These are phyloP conservation scores for Ormyrus labotus DNA, from an alignment of 2,888 invertebrate genomes.

Conservation along the genomic window DNA sequence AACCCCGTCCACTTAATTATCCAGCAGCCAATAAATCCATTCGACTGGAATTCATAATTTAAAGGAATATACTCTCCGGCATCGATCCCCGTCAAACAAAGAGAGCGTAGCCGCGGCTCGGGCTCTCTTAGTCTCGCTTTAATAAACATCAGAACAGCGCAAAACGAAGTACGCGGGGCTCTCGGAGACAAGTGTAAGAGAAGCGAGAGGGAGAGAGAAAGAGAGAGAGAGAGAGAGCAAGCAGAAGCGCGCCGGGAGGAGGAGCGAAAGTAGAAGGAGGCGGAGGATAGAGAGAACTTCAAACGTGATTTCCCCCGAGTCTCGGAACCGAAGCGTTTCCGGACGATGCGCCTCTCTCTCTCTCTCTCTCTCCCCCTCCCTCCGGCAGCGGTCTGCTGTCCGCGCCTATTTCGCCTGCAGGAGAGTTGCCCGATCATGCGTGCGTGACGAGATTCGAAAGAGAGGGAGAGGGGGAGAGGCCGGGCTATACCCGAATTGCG, in stretches of 20 bases:
- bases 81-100: too few species aligned
- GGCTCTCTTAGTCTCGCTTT: too few species aligned
- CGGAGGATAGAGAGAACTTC: slow-evolving; percentile 66
- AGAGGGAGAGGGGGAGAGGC: too few species aligned
- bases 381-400: slow-evolving; percentile 57
- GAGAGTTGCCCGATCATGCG: slow-evolving; percentile 72
- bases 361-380: slow-evolving; percentile 34
- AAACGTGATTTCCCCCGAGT: slow-evolving; percentile 75
- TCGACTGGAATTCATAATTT: too few species aligned
- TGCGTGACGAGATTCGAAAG: slow-evolving; percentile 63
- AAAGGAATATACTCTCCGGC: too few species aligned
- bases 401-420: slow-evolving; percentile 66
- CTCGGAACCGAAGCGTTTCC: slow-evolving; percentile 72
- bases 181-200: not conserved
- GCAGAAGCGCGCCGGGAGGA: not conserved
- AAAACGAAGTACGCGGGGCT: too few species aligned
- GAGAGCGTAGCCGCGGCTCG: too few species aligned
- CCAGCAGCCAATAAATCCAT: too few species aligned
- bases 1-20: too few species aligned
- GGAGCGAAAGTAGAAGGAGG: not conserved
- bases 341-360: slow-evolving; percentile 65
- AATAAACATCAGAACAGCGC: too few species aligned
- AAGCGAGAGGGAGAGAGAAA: not conserved
- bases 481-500: too few species aligned
- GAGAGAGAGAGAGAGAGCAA: too few species aligned